phyloP scores from a whole-genome alignment of 2,888 invertebrate genomes.

The Xestia c-nigrum region DNA sequence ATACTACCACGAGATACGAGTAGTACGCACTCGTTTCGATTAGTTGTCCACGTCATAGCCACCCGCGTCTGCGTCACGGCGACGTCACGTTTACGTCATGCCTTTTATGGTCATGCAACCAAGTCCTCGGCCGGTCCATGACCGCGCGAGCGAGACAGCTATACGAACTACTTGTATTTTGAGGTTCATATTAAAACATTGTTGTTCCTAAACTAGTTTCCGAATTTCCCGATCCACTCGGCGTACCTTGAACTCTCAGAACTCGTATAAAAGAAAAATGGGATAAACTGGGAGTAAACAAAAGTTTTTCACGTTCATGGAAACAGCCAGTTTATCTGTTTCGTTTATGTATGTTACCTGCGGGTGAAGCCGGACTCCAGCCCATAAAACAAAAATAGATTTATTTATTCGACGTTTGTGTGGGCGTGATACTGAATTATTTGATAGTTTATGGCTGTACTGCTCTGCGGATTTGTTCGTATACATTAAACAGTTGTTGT shows the following conservation, averaged over 20 bases:
- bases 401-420: conserved; percentile 67
- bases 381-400: conserved; percentile 73
- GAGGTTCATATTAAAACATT: conserved; percentile 49
- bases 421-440: conserved; percentile 68
- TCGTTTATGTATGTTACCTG: conserved; percentile 67
- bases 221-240: conserved; percentile 46
- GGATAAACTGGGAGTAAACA: conserved; percentile 57
- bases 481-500: conserved; percentile 40
- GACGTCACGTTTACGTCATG: conserved; percentile 68
- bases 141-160: conserved; percentile 55
- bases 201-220: conserved; percentile 56
- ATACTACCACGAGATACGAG: conserved; percentile 58
- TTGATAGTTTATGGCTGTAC: conserved; percentile 63
- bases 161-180: conserved; percentile 25
- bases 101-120: conserved; percentile 62
- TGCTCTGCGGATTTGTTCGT: conserved; percentile 49
- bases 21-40: conserved; percentile 56
- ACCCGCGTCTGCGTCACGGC: conserved; percentile 64
- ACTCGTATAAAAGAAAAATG: conserved; percentile 61
- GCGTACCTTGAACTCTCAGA: conserved; percentile 61
- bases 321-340: conserved; percentile 62
- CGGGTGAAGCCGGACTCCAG: conserved; percentile 63
- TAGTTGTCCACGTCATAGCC: conserved; percentile 61
- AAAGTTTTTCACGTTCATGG: conserved; percentile 63
- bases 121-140: conserved; percentile 52